Base-by-base conservation (phyloP, 2,113 vertebrate genomes). In the Cepphus grylle region DNA sequence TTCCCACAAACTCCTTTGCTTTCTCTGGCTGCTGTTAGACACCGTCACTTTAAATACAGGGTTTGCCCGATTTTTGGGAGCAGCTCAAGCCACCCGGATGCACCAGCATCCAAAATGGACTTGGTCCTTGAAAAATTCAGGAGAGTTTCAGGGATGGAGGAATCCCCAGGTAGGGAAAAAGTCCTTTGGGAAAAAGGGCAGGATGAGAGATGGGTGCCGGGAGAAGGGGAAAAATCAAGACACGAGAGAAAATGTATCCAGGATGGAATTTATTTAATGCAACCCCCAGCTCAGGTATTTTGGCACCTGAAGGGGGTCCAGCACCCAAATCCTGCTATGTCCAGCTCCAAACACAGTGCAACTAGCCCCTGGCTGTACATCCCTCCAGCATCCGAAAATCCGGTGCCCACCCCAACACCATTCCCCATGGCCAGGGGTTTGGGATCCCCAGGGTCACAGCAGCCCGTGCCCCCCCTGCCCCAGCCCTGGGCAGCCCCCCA, bases 311-410 rank as follows among this genome's bases (percentile, higher is more conserved):
- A 53, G 27, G 10, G 59, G 26, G 27, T 36, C 30, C 66, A 20
- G 12, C 42, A n/a, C 50, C 56, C 62, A 55, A 81, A 73, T 16
- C 38, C n/a, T 61, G 36, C 47, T 25, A 8, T 17, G 1, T 2
- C 53, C 29, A 62, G 50, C 45, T 80, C 29, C 8, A 7, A 67
- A n/a, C n/a, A 27, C 45, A 34, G 36, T 4, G 0, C 38, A 42
- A 22, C 30, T 62, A 5, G 30, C 21, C 8, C 34, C 66, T 15
- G 12, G 3, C 16, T 50, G 40, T 3, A 20, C 55, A 32, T 40
- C 3, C 0, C 49, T 72, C 30, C 66, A 13, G n/a, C 22, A 5
- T 4, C 72, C 22, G 0, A 36, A 87, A 52, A n/a, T 11, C 42
- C 29, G 23, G 1, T 5, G 7, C 40, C 21, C 43, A 22, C 4